Base-by-base conservation (phyloP, 2,797 vertebrate genomes). In the Paedocypris micromegethes region DNA sequence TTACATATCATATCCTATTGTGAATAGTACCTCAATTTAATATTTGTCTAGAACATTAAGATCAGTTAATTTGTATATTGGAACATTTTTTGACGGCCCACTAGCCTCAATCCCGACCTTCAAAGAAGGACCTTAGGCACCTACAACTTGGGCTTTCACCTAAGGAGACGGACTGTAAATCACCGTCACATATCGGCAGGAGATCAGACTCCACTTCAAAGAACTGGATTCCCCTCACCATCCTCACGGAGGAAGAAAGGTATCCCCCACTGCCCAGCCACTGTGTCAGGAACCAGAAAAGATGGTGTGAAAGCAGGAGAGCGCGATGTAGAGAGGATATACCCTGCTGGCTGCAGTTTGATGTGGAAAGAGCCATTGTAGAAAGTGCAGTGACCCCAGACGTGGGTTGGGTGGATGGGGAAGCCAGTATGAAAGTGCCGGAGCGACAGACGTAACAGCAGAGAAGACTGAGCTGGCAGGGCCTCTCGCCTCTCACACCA, bases 171-270 rank as follows among this genome's bases (percentile, higher is more conserved):
- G 38, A 70, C 47, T 65, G 75, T 77, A 74, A 79, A 80, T 78
- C 75, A 64, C 46, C 55, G 23, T 59, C 71, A 72, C 66, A 57
- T 55, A 55, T 63, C 54, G 64, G 9, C 56, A 38, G 53, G 69
- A 64, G 55, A 43, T 62, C 41, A 8, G 41, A 50, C 62, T 42
- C 43, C 62, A 76, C 71, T 79, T 79, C 79, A 83, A 82, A 80
- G 75, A 6, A n/a, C 67, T 52, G 43, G 55, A 62, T 47, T 23
- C 37, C 47, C 9, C 44, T 50, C 56, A 48, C 50, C 61, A 38
- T 71, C 47, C 45, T 38, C 62, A 61, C 51, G 38, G 42, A 64
- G 23, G 51, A 46, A 49, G 3, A 9, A 47, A 68, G 61, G 52
- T 66, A 56, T 57, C 45, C 47, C 45, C 44, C 40, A 45, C 43